Base-by-base conservation (phyloP, 2,888 invertebrate genomes). In the Stictocephala bisonia region DNA sequence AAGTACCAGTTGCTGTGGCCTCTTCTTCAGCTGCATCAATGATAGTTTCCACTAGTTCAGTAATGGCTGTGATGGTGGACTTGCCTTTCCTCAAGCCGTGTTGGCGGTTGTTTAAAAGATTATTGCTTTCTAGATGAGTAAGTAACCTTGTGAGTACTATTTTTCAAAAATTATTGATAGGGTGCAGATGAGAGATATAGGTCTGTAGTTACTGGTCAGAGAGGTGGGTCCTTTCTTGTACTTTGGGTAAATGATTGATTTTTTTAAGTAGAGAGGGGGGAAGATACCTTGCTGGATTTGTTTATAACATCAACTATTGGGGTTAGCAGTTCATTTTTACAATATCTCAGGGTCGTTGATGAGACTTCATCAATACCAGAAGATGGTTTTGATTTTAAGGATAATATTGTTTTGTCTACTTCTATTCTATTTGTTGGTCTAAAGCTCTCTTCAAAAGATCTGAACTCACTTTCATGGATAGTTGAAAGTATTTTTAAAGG, bases 51-150 rank as follows among this genome's bases (percentile, higher is more conserved):
- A 26, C 53, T 2, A 53, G 26, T 24, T 53, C 53, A 3, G 26
- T 26, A 13, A 53, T 2, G 20, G 53, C 53, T 53, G 53, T 53
- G n/a, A 53, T 53, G n/a, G 53, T 53, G 13, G 53, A 22, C n/a
- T 24, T 53, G 4, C 53, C 53, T 53, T 53, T n/a, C n/a, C 53
- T 53, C 9, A 53, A 26, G 18, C 26, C 22, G 3, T 53, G 53
- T 53, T 53, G 3, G 7, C 20, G 48, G 48, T 15, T 18, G 1
- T 18, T 48, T 18, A 48, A 2, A 2, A 48, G 3, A 11, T 48
- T 2, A 18, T 48, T 48, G 7, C 22, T 18, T 18, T 48, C 48
- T 3, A 48, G n/a, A n/a, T n/a, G n/a, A n/a, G n/a, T n/a, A n/a
- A n/a, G 26, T 11, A 53, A n/a, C 13, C 22, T 22, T 53, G 53